Conservation (phyloP, 1,140 invertebrate genomes). For the Drosophila teissieri region DNA sequence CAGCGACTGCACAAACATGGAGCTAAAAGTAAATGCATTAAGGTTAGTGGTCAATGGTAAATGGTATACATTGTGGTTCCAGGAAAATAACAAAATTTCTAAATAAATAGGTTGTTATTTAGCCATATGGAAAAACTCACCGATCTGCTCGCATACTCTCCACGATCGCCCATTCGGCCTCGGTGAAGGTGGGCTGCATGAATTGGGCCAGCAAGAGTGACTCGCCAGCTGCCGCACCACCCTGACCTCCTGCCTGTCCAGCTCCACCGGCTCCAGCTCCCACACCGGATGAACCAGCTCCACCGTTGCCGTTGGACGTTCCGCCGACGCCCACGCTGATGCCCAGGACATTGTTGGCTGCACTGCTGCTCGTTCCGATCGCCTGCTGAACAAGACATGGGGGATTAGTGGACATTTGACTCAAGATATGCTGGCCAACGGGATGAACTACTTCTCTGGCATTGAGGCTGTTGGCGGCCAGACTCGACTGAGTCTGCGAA, state of each 20-base stretch:
- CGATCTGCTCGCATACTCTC: conserved; percentile 80
- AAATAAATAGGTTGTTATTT: not conserved
- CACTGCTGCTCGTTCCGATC: conserved; percentile 60
- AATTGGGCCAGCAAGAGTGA: conserved; percentile 79
- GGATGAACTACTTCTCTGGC: conserved; percentile 77
- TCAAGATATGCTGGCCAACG: conserved; percentile 8
- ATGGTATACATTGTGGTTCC: not conserved
- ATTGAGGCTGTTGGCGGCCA: conserved; percentile 79
- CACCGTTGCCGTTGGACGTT: conserved; percentile 47
- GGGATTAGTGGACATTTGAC: conserved; percentile 41
- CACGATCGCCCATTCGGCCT: conserved; percentile 77
- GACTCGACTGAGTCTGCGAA: conserved; percentile 81
- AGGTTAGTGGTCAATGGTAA: not conserved
- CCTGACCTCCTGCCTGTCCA: conserved; percentile 52
- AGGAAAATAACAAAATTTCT: not conserved
- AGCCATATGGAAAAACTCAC: conserved; percentile 34
- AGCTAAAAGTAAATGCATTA: conserved; percentile 43
- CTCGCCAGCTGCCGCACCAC: conserved; percentile 52
- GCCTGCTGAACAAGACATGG: conserved; percentile 43
- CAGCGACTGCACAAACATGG: conserved; percentile 81
- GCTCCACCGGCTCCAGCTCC: conserved; percentile 28
- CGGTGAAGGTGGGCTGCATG: conserved; percentile 80
- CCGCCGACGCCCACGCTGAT: conserved; percentile 70
- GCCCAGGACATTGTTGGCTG: conserved; percentile 70
- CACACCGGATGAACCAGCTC: conserved; percentile 24